A percentile compares a stretch with the other conserved stretches of the same genome.
phyloP scores from a whole-genome alignment of 1,140 invertebrate species.

The Diorhabda carinulata region DNA sequence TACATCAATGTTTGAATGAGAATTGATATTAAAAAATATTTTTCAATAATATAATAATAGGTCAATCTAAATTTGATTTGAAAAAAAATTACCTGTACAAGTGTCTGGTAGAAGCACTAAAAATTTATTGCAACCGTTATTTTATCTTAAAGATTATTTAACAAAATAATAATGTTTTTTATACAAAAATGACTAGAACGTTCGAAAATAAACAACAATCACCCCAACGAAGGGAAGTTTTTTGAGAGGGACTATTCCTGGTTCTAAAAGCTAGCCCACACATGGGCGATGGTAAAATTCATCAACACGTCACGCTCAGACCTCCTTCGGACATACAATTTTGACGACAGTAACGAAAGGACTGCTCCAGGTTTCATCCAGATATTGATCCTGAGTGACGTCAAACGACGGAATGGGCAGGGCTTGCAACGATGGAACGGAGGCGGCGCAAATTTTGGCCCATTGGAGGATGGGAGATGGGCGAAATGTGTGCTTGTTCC shows the following conservation, averaged over 20 bases:
- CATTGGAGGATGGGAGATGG: slow-evolving; percentile 14
- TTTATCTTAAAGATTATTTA: background rate
- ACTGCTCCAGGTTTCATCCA: slow-evolving; percentile 35
- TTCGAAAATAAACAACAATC: slow-evolving; percentile 65
- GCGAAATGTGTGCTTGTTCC: background rate
- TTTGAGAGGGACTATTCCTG: slow-evolving; percentile 91
- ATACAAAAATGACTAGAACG: background rate
- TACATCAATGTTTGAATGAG: too few relatives aligned
- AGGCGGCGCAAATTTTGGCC: slow-evolving; percentile 14
- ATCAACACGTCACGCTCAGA: slow-evolving; percentile 34
- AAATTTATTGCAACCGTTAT: background rate
- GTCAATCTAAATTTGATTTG: background rate
- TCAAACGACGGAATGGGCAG: slow-evolving; percentile 26
- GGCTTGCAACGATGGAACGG: slow-evolving; percentile 23
- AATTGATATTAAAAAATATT: too few relatives aligned
- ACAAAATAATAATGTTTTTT: slow-evolving; percentile 1
- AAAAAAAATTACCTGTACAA: slow-evolving; percentile 13
- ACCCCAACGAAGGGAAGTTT: slow-evolving; percentile 90
- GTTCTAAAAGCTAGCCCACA: slow-evolving; percentile 90
- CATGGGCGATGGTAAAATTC: slow-evolving; percentile 64
- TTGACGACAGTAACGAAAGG: slow-evolving; percentile 28
- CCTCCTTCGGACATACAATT: slow-evolving; percentile 27
- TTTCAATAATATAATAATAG: too few relatives aligned
- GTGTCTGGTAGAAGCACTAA: background rate
- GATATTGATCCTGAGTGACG: slow-evolving; percentile 40